Percentiles rank a stretch among this genome's conserved stretches.
These are phyloP conservation scores for Dendrolimus kikuchii DNA, from an alignment of 1,140 invertebrate genomes.

Conservation along the genomic window DNA sequence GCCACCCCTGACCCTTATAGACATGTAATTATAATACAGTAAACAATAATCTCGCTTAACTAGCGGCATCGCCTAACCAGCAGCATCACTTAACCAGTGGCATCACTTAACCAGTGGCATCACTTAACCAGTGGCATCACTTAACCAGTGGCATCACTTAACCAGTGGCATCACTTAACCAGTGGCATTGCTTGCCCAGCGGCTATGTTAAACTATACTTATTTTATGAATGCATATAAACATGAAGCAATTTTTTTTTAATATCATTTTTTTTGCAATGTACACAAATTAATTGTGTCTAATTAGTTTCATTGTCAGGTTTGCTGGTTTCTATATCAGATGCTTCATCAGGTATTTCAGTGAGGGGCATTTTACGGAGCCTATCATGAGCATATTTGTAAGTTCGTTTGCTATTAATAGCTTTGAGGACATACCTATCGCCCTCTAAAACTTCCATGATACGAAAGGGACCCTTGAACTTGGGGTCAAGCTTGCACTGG, in stretches of 20 bases:
- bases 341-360: conserved; percentile 1
- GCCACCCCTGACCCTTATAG: conserved; percentile 1
- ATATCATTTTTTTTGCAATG: too few relatives aligned
- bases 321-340: conserved; percentile 1
- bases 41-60: background rate
- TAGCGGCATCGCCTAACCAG: background rate
- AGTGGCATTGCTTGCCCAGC: too few relatives aligned
- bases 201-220: too few relatives aligned
- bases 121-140: background rate
- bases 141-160: too few relatives aligned
- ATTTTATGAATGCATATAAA: too few relatives aligned
- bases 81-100: background rate
- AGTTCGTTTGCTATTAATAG: conserved; percentile 12
- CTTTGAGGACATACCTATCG: conserved; percentile 11
- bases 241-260: too few relatives aligned
- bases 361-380: conserved; percentile 2
- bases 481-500: conserved; percentile 15
- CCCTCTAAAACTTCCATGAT: conserved; percentile 15
- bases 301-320: conserved; percentile 1
- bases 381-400: conserved; percentile 18
- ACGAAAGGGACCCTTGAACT: conserved; percentile 17
- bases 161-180: too few relatives aligned
- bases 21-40: background rate
- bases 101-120: background rate
- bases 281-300: too few relatives aligned